Conservation (phyloP, 2,113 vertebrate genomes). For the Rostratula benghalensis region DNA sequence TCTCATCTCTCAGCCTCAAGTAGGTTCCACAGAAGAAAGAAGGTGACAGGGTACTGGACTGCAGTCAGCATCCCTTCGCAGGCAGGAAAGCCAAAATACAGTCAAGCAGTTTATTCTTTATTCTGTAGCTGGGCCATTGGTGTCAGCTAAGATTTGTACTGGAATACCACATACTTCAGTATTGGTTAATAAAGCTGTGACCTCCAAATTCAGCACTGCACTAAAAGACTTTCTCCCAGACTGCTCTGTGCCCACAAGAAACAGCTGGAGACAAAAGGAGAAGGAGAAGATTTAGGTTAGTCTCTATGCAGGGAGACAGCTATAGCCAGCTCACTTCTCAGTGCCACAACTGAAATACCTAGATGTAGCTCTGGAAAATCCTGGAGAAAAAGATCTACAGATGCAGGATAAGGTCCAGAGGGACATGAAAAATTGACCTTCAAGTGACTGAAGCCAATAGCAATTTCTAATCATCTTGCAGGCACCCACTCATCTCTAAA, state of each 20-base stretch:
- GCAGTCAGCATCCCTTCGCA: background rate
- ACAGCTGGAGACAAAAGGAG: background rate
- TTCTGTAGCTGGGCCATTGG: background rate
- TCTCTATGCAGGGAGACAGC: background rate
- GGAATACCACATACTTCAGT: background rate
- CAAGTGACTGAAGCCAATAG: background rate
- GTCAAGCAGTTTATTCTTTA: background rate
- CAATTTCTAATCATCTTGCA: background rate
- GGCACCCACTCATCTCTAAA: background rate
- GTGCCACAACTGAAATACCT: background rate
- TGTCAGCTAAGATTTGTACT: conserved; percentile 9
- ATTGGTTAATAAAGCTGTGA: conserved; percentile 1
- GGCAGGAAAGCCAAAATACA: background rate
- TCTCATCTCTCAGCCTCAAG: background rate
- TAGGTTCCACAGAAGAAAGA: background rate
- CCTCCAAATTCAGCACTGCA: conserved; percentile 2
- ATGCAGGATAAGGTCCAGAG: background rate
- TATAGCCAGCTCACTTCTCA: background rate
- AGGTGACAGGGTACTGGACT: background rate
- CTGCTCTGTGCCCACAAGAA: background rate
- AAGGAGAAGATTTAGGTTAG: background rate
- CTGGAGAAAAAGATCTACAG: background rate
- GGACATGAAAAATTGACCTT: background rate
- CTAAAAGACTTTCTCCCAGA: background rate
- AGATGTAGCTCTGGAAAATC: too few relatives aligned